A percentile compares a stretch with the other conserved stretches of the same genome.
These are phyloP conservation scores for Phenganax stokvisi DNA, from an alignment of 92 coral and sea anemone species.

Conservation along the genomic window DNA sequence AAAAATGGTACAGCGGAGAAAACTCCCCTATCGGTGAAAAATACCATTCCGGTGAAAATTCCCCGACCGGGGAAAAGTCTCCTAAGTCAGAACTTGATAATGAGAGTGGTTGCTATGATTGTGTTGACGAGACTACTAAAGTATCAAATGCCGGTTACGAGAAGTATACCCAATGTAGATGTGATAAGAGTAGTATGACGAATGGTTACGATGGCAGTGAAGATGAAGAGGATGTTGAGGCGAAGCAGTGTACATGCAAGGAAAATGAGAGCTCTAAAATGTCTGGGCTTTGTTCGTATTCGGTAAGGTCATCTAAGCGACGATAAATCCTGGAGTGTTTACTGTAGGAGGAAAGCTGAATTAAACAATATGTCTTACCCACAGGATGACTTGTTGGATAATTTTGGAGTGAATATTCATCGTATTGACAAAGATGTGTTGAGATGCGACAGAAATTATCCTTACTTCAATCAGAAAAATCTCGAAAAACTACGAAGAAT, in stretches of 20 bases:
- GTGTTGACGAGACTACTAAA: slow-evolving; percentile 66
- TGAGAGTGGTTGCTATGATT: slow-evolving; percentile 88
- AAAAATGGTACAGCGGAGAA: neutral
- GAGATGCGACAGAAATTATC: slow-evolving; percentile 87
- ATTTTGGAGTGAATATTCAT: slow-evolving; percentile 84
- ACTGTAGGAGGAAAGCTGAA: too few relatives aligned
- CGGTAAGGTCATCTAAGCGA: slow-evolving; percentile 42
- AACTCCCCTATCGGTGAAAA: slow-evolving; percentile 33
- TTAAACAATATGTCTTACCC: neutral
- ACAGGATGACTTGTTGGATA: slow-evolving; percentile 76
- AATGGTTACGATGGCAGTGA: slow-evolving; percentile 59
- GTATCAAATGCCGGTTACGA: slow-evolving; percentile 48
- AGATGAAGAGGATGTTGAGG: slow-evolving; percentile 40
- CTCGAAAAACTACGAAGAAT: slow-evolving; percentile 84
- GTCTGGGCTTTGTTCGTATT: slow-evolving; percentile 61
- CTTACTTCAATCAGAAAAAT: slow-evolving; percentile 79
- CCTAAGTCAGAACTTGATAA: slow-evolving; percentile 61
- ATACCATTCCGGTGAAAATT: slow-evolving; percentile 45
- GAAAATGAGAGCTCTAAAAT: slow-evolving; percentile 51
- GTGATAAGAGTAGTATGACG: slow-evolving; percentile 42
- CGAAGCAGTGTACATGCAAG: slow-evolving; percentile 53
- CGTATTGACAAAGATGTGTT: slow-evolving; percentile 97
- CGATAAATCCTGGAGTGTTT: neutral
- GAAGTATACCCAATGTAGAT: slow-evolving; percentile 18
- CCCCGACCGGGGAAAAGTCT: slow-evolving; percentile 41